Base-by-base conservation (phyloP, 2,888 invertebrate genomes). In the Aproaerema taeniolella region DNA sequence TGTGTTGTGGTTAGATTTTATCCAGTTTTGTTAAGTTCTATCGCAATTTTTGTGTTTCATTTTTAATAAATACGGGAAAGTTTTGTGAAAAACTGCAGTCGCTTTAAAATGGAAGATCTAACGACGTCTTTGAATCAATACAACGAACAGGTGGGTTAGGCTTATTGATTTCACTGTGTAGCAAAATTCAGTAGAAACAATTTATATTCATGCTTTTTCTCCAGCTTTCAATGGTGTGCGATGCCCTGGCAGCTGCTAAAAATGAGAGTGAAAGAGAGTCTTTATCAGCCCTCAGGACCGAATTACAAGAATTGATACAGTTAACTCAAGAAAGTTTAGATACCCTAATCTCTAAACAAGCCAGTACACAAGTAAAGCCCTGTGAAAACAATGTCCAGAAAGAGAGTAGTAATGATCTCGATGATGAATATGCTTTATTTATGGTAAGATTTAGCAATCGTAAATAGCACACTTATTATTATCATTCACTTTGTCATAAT, bases 301-400 rank as follows among this genome's bases (percentile, higher is more conserved):
- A 93, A 59, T 80, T 94, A 29, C 73, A 88, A 49, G 91, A 93
- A 65, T 80, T 94, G 1, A 89, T 94, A 37, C 81, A 87, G n/a
- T 73, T 94, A 26, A 93, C 93, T 0, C 81, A 87, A 58, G 91
- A 92, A 61, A 89, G 88, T 51, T 60, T 90, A 39, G 72, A 80
- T 42, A 62, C 75, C 31, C 45, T 78, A 2, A 11, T 26, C 8
- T 4, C 34, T 7, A 31, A 33, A 12, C 17, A 37, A 29, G 7
- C 15, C 1, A 10, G 7, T 30, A 13, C 14, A 14, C 12, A 11
- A 2, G 11, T 5, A 12, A 14, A n/a, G 12, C 9, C 28, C 26
- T 31, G 11, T 6, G 6, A 26, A 26, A 12, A 26, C 9, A 9
- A 9, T 1, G 35, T 8, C 1, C 2, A 37, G 4, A n/a, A 2